Evolutionary conservation across 2,113 vertebrate genomes (phyloP).

Genomic region (Casuarius casuarius): DNA sequence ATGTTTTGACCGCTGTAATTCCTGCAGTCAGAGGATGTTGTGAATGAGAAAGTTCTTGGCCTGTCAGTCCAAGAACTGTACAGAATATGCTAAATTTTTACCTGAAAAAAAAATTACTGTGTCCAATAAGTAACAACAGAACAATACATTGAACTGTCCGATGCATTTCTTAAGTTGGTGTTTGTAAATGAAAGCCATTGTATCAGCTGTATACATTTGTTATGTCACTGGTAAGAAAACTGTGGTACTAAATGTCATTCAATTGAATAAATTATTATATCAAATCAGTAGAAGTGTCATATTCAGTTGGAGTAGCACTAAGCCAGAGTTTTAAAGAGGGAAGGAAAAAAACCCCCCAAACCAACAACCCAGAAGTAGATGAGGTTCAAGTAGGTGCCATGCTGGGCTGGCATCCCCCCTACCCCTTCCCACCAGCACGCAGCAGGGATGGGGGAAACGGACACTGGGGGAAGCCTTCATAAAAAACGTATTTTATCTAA

Average conservation of each 20-base stretch:
- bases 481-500: too few species aligned
- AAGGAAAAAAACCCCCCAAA: too few species aligned
- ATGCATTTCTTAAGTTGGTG: constrained; percentile 27
- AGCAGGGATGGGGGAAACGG: too few species aligned
- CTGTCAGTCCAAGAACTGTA: not conserved
- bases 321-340: too few species aligned
- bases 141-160: not conserved
- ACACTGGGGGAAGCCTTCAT: too few species aligned
- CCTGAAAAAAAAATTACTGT: not conserved
- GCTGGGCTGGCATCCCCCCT: not conserved
- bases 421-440: not conserved
- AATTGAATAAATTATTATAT: constrained; percentile 76
- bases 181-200: constrained; percentile 60
- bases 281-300: not conserved
- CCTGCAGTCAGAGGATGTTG: not conserved
- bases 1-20: constrained; percentile 32
- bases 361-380: too few species aligned
- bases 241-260: constrained; percentile 73
- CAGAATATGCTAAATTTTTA: constrained; percentile 39
- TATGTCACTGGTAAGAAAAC: constrained; percentile 67
- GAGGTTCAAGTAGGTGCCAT: not conserved
- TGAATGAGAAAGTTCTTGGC: not conserved
- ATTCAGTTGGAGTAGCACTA: not conserved
- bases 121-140: not conserved
- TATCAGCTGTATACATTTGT: constrained; percentile 57